A percentile compares a stretch with the other conserved stretches of the same genome.
These are phyloP conservation scores for Arvicanthis niloticus DNA, from an alignment of 2,113 vertebrate species.

Conservation along the genomic window DNA sequence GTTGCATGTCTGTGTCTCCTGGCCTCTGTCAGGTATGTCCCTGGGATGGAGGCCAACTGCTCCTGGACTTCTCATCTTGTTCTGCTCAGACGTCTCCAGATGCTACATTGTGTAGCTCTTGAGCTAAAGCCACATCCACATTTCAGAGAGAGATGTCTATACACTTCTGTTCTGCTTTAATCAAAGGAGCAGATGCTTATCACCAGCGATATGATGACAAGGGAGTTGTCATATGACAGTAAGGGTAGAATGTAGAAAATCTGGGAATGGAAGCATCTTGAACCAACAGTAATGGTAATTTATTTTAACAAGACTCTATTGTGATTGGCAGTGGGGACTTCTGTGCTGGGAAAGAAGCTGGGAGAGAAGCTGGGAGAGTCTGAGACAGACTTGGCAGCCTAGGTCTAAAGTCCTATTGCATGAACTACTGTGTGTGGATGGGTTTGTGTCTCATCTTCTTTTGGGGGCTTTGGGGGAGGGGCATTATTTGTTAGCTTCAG, in stretches of 20 bases:
- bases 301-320: neutral
- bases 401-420: neutral
- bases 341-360: neutral
- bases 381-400: neutral
- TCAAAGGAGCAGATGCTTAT: neutral
- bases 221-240: neutral
- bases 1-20: neutral
- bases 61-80: neutral
- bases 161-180: neutral
- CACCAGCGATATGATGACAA: neutral
- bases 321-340: slow-evolving; percentile 13
- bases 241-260: neutral
- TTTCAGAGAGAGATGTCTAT: neutral
- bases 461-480: neutral
- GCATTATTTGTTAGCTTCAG: neutral
- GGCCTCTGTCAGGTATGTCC: neutral
- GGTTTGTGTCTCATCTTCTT: neutral
- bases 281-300: slow-evolving; percentile 7
- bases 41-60: neutral
- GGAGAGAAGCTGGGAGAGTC: neutral
- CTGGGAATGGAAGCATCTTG: neutral
- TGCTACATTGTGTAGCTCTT: neutral
- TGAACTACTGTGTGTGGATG: neutral
- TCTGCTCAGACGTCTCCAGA: neutral
- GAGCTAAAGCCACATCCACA: neutral